These are phyloP conservation scores for Bellardia pandia DNA, from an alignment of 2,888 invertebrate species.

Conservation along the genomic window DNA sequence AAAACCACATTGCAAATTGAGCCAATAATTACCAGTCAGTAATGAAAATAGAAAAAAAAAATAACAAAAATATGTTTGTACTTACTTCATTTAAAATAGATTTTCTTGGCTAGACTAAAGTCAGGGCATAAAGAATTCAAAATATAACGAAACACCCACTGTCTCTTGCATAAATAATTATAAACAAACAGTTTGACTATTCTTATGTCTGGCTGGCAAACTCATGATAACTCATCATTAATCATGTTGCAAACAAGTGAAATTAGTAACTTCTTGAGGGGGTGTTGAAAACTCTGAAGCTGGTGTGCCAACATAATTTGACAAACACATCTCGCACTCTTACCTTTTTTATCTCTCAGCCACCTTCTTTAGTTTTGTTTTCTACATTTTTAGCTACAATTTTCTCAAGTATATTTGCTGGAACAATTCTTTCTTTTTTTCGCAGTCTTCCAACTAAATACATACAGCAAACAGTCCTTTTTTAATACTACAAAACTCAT, in stretches of 20 bases:
- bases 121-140: neutral
- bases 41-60: neutral
- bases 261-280: constrained; percentile 23
- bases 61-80: neutral
- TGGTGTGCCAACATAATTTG: constrained; percentile 17
- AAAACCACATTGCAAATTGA: constrained; percentile 59
- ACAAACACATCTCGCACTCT: constrained; percentile 2
- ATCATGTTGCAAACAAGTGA: constrained; percentile 55
- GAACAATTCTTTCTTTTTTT: neutral
- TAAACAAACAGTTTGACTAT: constrained; percentile 9
- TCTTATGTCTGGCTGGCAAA: constrained; percentile 37
- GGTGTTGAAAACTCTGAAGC: constrained; percentile 28
- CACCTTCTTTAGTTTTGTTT: neutral
- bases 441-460: neutral
- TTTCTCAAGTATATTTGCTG: constrained; percentile 23
- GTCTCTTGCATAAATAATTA: constrained; percentile 22
- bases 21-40: constrained; percentile 47
- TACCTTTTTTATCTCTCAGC: neutral
- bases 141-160: constrained; percentile 35
- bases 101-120: constrained; percentile 41
- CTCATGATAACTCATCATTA: constrained; percentile 67
- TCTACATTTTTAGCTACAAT: neutral
- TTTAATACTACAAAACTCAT: constrained; percentile 57
- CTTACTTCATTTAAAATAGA: constrained; percentile 29
- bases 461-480: constrained; percentile 10